Base-by-base conservation (phyloP, 1,140 invertebrate genomes). In the Sinonovacula constricta region DNA sequence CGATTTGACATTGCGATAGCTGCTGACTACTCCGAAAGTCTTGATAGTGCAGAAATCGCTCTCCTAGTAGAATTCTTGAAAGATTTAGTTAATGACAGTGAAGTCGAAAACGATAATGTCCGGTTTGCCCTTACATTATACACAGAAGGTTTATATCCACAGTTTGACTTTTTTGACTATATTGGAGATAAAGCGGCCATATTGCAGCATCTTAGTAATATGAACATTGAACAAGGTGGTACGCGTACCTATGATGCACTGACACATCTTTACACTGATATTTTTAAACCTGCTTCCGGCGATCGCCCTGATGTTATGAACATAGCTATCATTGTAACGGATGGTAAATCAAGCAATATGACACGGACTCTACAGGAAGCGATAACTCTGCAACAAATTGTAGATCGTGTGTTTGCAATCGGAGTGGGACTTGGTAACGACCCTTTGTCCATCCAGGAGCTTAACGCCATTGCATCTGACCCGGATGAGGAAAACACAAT, bases 1-100 rank as follows among this genome's bases (percentile, higher is more conserved):
- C 12, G 33, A 30, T 14, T 60, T 7, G 57, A 60, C n/a, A 31
- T 60, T 60, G 57, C 57, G 15, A 12, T 60, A 15, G 57, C 33
- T 60, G 57, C 26, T 3, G 57, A 60, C 26, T 28, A 31, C 5
- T 60, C 57, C 10, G 57, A 60, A 60, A 60, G 57, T 28, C 26
- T 60, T 14, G 4, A 26, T 26, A 15, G 26, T 14, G 4, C 24
- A 3, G 4, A 60, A 14, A 12, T 60, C 4, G 5, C 5, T 26
- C 3, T 26, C 14, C 22, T 60, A 12, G 10, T 60, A 31, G 57
- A 60, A 3, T 60, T 60, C 57, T 3, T 60, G 18, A 28, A 3
- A 28, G 26, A 60, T 31, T 4, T 60, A 12, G 33, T 60, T 31
- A 31, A 4, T n/a, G 22, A 28, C 15, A 30, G 26, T 28, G 57